phyloP scores from a whole-genome alignment of 1,140 invertebrate genomes.

The Apis dorsata region DNA sequence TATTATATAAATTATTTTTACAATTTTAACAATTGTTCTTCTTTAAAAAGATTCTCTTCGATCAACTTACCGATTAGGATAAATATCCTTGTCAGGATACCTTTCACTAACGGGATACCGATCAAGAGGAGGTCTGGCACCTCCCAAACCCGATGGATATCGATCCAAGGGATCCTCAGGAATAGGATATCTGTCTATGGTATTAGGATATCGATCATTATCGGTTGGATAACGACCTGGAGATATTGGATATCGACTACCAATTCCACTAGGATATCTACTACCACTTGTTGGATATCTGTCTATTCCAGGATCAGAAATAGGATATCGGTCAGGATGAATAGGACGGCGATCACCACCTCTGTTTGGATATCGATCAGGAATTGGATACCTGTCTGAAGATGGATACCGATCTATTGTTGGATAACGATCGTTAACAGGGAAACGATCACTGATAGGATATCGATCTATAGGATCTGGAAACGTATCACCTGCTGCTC shows the following conservation, averaged over 20 bases:
- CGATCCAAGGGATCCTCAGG: constrained; percentile 71
- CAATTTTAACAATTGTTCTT: neutral
- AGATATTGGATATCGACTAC: constrained; percentile 47
- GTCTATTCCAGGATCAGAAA: constrained; percentile 45
- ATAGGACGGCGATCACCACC: constrained; percentile 71
- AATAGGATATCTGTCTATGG: constrained; percentile 70
- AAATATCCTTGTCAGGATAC: constrained; percentile 66
- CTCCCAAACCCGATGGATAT: constrained; percentile 63
- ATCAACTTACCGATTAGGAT: constrained; percentile 58
- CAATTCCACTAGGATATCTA: constrained; percentile 72
- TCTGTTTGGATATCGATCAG: constrained; percentile 61
- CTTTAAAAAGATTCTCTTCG: neutral
- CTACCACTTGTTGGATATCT: constrained; percentile 50
- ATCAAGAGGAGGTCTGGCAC: constrained; percentile 67
- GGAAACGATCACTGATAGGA: constrained; percentile 75
- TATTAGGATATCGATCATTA: constrained; percentile 67
- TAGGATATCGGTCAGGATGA: constrained; percentile 72
- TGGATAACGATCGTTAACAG: constrained; percentile 68
- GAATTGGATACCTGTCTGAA: constrained; percentile 54
- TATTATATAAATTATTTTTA: too few species aligned
- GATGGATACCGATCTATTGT: constrained; percentile 65
- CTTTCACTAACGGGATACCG: constrained; percentile 75
- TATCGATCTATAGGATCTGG: constrained; percentile 70
- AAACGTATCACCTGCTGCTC: constrained; percentile 73
- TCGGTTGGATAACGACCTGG: constrained; percentile 69